Evolutionary conservation across 1,140 invertebrate species (phyloP).

Genomic region (Ostrea edulis): DNA sequence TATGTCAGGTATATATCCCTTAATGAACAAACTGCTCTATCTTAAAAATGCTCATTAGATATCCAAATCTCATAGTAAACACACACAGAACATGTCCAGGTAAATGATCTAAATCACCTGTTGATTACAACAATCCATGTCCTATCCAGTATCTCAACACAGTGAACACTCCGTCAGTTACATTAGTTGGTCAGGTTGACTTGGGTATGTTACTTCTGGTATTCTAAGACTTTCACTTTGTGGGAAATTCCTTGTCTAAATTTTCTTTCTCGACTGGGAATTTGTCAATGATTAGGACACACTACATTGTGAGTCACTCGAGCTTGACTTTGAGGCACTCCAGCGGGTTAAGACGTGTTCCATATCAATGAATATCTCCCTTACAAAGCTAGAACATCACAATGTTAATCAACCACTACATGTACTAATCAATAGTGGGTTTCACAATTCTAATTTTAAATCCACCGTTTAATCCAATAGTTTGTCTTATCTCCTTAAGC

Average conservation of each 20-base stretch:
- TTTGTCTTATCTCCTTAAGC: background rate
- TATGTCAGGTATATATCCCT: background rate
- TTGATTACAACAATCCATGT: background rate
- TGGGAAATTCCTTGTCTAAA: background rate
- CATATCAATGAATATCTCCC: background rate
- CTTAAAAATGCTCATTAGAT: background rate
- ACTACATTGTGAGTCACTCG: background rate
- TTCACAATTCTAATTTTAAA: background rate
- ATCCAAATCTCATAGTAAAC: background rate
- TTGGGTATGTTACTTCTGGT: background rate
- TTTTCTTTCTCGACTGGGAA: background rate
- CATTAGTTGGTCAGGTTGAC: background rate
- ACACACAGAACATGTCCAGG: background rate
- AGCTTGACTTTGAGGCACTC: background rate
- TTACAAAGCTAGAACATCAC: background rate
- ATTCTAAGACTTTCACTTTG: background rate
- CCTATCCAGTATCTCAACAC: background rate
- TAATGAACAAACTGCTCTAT: conserved; percentile 20
- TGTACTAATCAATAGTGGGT: background rate
- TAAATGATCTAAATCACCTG: background rate
- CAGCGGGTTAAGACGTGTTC: background rate
- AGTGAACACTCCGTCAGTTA: background rate
- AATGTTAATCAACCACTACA: background rate
- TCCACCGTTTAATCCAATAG: background rate
- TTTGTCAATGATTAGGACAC: conserved; percentile 6